These are phyloP conservation scores for Carterocephalus palaemon DNA, from an alignment of 2,888 invertebrate species.

Conservation along the genomic window DNA sequence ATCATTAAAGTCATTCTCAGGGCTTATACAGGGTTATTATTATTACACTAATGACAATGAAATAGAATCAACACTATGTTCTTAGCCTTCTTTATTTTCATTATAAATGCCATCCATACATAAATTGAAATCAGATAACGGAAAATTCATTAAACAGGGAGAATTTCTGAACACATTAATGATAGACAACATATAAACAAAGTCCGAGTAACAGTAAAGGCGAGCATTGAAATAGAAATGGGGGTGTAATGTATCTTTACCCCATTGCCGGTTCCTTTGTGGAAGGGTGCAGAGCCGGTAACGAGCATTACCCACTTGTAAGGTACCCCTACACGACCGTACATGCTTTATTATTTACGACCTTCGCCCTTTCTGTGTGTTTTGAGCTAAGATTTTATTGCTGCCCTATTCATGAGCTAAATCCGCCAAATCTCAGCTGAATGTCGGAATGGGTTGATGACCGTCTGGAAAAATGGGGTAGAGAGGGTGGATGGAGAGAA, in stretches of 20 bases:
- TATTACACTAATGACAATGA: too few species aligned
- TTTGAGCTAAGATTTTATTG: conserved; percentile 77
- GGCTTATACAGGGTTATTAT: too few species aligned
- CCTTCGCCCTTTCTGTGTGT: conserved; percentile 70
- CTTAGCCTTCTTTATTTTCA: too few species aligned
- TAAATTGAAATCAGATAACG: too few species aligned
- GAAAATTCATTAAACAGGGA: too few species aligned
- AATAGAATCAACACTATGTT: too few species aligned
- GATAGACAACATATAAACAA: conserved; percentile 8
- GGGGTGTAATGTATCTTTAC: conserved; percentile 70
- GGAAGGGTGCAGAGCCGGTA: conserved; percentile 61
- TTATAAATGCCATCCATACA: too few species aligned
- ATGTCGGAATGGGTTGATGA: conserved; percentile 25
- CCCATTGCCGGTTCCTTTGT: conserved; percentile 64
- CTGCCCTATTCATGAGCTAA: conserved; percentile 68
- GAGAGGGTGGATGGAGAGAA: too few species aligned
- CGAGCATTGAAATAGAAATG: conserved; percentile 60
- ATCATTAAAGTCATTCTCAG: too few species aligned
- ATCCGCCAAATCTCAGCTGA: conserved; percentile 52
- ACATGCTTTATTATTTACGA: conserved; percentile 77
- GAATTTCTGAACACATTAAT: background rate
- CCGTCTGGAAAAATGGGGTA: conserved; percentile 22
- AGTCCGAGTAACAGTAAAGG: conserved; percentile 28
- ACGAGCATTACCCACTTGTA: conserved; percentile 70
- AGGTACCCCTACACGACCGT: conserved; percentile 54